Evolutionary conservation across 2,113 vertebrate genomes (phyloP), one percentile per base, ranked within the genome.

Genomic region (Corythornis madagascariensis): DNA sequence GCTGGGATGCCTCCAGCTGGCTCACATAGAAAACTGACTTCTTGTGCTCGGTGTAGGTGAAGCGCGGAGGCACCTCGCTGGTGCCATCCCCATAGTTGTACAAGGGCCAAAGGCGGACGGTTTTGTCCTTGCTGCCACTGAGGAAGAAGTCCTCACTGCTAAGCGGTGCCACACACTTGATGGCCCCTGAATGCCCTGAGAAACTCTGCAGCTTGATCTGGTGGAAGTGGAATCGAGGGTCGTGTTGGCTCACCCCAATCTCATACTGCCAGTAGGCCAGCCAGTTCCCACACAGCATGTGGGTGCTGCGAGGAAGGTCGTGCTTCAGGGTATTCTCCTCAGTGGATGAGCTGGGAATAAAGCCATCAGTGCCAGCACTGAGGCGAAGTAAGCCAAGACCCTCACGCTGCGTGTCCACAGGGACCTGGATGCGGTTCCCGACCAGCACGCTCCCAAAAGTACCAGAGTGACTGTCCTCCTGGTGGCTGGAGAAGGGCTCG

Each of bases 261-360:
- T 99, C 99, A 2, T 99, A 99, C 93, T 99, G 99, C 99, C 99
- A 99, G 96, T 99, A 99, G 1, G 99, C 99, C 96, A 99, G 96
- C 99, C 99, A 99, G 98, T 99, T 99, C 57, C 99, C 99, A 38
- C 98, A 99, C 53, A 99, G 97, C 65, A 98, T 97, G 14, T 99
- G 98, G 38, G 97, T 93, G 20, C 98, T 99, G 88, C 98, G 98
- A 1, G 98, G 98, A 22, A 99, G 98, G 33, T 99, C 99, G 18
- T 98, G 98, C 96, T 99, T 99, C 90, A 99, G 97, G 3, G 97
- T 92, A 0, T 98, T 98, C 90, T 99, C 99, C 86, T 99, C 98
- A 0, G 90, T 95, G 20, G 94, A 92, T 2, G 91, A 88, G 63
- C 97, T 89, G 17, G 94, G 63, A 26, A 65, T 45, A 8, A 97